Conservation (phyloP, 2,888 invertebrate genomes). For the Drosophila niveifrons region DNA sequence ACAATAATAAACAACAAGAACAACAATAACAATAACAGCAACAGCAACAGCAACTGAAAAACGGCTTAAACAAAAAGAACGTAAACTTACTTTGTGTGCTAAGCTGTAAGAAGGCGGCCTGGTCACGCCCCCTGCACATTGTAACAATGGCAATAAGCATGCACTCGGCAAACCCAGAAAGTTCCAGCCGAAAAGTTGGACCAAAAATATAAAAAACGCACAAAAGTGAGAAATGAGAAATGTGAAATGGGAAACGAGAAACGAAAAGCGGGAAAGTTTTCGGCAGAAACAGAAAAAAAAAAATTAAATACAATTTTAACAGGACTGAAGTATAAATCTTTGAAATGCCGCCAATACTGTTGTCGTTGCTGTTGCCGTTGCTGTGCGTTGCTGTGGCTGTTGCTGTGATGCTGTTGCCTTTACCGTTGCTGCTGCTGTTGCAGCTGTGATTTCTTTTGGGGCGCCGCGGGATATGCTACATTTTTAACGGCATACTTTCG, state of each 20-base stretch:
- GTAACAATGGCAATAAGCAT: slow-evolving; percentile 36
- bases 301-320: slow-evolving; percentile 61
- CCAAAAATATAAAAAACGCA: slow-evolving; percentile 26
- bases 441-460: slow-evolving; percentile 43
- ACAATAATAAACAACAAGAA: background rate
- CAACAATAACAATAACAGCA: slow-evolving; percentile 2
- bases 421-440: slow-evolving; percentile 6
- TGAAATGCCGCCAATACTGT: slow-evolving; percentile 30
- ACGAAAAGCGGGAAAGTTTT: slow-evolving; percentile 16
- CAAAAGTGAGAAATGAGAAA: slow-evolving; percentile 5
- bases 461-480: slow-evolving; percentile 44
- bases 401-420: background rate
- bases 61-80: slow-evolving; percentile 15
- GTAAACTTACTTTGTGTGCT: slow-evolving; percentile 52
- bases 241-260: background rate
- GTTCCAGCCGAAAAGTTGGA: slow-evolving; percentile 24
- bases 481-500: slow-evolving; percentile 49
- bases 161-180: slow-evolving; percentile 1
- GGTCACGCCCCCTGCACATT: slow-evolving; percentile 39
- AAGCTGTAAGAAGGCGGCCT: slow-evolving; percentile 25
- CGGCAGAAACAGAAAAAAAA: slow-evolving; percentile 7
- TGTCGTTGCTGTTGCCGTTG: background rate
- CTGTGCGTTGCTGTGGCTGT: slow-evolving; percentile 25
- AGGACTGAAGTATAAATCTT: slow-evolving; percentile 59
- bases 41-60: slow-evolving; percentile 2